Conservation (phyloP, 2,888 invertebrate genomes). For the Aelia acuminata region DNA sequence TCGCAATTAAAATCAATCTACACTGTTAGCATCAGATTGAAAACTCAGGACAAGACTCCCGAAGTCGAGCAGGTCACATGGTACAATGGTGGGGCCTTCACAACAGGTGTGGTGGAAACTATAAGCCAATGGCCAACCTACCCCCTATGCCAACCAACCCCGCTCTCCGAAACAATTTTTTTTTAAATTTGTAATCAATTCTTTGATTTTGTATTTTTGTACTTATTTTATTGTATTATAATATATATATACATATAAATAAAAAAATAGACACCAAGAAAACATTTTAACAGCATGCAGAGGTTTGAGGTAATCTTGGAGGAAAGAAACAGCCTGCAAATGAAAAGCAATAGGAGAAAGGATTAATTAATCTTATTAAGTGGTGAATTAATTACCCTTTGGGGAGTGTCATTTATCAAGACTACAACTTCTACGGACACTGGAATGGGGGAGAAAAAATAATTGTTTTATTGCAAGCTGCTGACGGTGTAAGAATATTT, state of each 20-base stretch:
- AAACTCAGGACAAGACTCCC: too few species aligned
- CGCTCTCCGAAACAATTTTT: too few species aligned
- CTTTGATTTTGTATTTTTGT: too few species aligned
- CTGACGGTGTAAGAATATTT: slow-evolving; percentile 29
- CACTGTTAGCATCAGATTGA: too few species aligned
- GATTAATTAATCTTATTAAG: slow-evolving; percentile 51
- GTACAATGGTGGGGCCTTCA: too few species aligned
- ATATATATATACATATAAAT: background rate
- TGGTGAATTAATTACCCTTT: slow-evolving; percentile 29
- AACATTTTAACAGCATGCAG: background rate
- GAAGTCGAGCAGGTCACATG: too few species aligned
- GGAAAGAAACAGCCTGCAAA: background rate
- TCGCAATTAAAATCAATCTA: too few species aligned
- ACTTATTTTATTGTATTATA: too few species aligned
- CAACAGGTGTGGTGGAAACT: too few species aligned
- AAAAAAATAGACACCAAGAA: background rate
- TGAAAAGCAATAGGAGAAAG: slow-evolving; percentile 44
- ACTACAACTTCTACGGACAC: slow-evolving; percentile 30
- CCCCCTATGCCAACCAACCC: too few species aligned
- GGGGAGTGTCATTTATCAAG: slow-evolving; percentile 43
- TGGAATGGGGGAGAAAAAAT: slow-evolving; percentile 37
- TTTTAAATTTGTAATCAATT: too few species aligned
- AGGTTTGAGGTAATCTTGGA: slow-evolving; percentile 2
- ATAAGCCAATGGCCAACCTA: too few species aligned
- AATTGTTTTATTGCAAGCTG: slow-evolving; percentile 34